These are phyloP conservation scores for Sclerodermus sp. DNA, from an alignment of 2,888 invertebrate genomes.

Conservation along the genomic window DNA sequence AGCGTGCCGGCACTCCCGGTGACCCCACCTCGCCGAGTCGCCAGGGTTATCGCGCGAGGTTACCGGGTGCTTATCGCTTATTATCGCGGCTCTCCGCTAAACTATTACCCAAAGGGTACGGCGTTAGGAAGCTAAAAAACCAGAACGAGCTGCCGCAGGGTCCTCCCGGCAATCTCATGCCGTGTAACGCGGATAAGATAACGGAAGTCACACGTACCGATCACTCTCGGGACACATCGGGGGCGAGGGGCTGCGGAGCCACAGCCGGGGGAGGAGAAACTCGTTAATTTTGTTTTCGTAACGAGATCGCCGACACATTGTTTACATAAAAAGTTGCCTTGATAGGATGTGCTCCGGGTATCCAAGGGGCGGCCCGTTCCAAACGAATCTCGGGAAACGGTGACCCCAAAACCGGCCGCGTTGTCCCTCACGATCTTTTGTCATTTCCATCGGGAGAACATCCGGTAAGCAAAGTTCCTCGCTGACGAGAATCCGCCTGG, in stretches of 20 bases:
- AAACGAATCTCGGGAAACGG: no score
- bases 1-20: slow-evolving; percentile 26
- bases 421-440: no score
- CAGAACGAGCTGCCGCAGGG: no score
- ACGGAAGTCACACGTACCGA: no score
- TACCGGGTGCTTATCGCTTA: slow-evolving; percentile 22
- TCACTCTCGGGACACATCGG: neutral
- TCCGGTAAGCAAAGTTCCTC: no score
- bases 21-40: slow-evolving; percentile 22
- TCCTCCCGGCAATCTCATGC: no score
- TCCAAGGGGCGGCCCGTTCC: no score
- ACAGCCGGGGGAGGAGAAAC: neutral
- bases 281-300: slow-evolving; percentile 13
- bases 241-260: neutral
- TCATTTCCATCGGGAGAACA: no score
- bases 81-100: slow-evolving; percentile 6
- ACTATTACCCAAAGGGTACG: slow-evolving; percentile 4
- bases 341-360: no score
- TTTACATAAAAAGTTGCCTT: neutral
- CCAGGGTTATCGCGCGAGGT: slow-evolving; percentile 26
- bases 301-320: slow-evolving; percentile 4
- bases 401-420: no score
- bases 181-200: slow-evolving; percentile 7
- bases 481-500: no score
- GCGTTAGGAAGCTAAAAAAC: no score